Conservation (phyloP, 1,140 invertebrate genomes). For the Mercenaria mercenaria region DNA sequence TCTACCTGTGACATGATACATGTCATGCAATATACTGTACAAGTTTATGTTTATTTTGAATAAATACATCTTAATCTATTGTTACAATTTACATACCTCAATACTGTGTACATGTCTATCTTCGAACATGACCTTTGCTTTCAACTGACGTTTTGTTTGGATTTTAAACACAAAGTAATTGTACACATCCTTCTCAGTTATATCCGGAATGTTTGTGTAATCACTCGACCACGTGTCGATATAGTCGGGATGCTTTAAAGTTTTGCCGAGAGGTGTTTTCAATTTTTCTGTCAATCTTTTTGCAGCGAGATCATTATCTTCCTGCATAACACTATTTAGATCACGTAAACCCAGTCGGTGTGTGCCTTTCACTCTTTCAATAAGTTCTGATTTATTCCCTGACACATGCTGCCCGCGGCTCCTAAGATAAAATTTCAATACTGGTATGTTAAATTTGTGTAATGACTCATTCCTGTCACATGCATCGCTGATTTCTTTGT, state of each 20-base stretch:
- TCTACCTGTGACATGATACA: too few relatives aligned
- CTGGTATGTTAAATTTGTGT: not conserved
- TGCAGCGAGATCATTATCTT: too few relatives aligned
- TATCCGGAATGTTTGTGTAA: slow-evolving; percentile 1
- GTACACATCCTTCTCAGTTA: slow-evolving; percentile 51
- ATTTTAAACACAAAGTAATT: slow-evolving; percentile 51
- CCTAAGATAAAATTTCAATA: slow-evolving; percentile 24
- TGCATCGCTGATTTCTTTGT: slow-evolving; percentile 11
- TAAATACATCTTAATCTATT: too few relatives aligned
- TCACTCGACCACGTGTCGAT: not conserved
- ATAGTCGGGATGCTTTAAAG: not conserved
- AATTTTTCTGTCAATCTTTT: not conserved
- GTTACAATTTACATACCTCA: not conserved
- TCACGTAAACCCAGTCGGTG: not conserved
- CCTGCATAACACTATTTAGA: not conserved
- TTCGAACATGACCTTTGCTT: slow-evolving; percentile 47
- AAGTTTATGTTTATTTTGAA: too few relatives aligned
- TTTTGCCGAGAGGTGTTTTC: not conserved
- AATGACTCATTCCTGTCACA: slow-evolving; percentile 35
- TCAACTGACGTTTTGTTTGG: slow-evolving; percentile 45
- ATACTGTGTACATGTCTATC: slow-evolving; percentile 40
- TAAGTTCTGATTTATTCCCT: slow-evolving; percentile 11
- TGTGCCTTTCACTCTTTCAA: slow-evolving; percentile 30
- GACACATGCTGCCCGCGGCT: slow-evolving; percentile 33
- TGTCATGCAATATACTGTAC: too few relatives aligned